phyloP scores from a whole-genome alignment of 2,888 invertebrate genomes.

The Oxycera nigricornis region DNA sequence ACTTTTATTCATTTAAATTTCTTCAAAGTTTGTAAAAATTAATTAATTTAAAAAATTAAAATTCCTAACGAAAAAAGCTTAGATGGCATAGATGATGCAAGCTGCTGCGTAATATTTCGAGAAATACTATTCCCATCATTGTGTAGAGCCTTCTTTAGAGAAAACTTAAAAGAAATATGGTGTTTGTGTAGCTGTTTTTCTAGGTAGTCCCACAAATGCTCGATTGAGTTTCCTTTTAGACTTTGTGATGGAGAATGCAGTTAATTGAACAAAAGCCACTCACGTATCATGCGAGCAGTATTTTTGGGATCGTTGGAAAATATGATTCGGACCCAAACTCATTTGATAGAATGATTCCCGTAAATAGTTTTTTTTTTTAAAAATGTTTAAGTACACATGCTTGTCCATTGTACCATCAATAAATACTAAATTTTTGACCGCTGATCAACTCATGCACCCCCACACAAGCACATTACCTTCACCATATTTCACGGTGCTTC shows the following conservation, averaged over 20 bases:
- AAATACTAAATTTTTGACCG: neutral
- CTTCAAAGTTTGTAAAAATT: neutral
- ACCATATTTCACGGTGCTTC: neutral
- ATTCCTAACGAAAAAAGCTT: neutral
- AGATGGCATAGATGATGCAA: neutral
- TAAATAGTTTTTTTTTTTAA: neutral
- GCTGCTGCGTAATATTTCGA: neutral
- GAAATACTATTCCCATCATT: neutral
- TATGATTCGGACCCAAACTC: constrained; percentile 2
- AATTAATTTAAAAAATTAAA: neutral
- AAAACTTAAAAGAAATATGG: neutral
- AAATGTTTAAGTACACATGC: constrained; percentile 1
- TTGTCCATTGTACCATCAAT: neutral
- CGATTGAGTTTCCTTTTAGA: neutral
- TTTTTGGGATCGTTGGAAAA: neutral
- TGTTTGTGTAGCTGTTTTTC: neutral
- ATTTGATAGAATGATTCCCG: neutral
- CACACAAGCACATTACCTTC: neutral
- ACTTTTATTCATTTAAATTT: neutral
- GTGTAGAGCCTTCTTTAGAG: neutral
- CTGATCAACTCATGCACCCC: neutral
- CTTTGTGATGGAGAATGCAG: neutral
- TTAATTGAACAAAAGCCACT: neutral
- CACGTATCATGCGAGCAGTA: neutral
- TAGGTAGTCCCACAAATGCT: neutral